A percentile compares a stretch with the other conserved stretches of the same genome.
These are phyloP conservation scores for Euproctis similis DNA, from an alignment of 2,888 invertebrate genomes.

Conservation along the genomic window DNA sequence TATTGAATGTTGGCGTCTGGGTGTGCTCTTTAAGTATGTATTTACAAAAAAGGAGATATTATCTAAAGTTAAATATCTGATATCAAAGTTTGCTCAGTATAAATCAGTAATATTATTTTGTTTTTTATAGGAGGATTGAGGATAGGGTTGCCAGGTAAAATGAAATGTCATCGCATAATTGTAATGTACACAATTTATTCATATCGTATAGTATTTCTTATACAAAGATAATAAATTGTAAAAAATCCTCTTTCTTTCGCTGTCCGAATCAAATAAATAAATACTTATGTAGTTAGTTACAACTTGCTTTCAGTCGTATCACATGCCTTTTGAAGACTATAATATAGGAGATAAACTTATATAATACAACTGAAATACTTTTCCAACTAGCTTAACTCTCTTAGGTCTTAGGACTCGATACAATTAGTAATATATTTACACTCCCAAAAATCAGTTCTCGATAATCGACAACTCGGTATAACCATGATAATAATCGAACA, in stretches of 20 bases:
- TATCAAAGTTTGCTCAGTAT: too few relatives aligned
- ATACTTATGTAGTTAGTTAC: conserved; percentile 54
- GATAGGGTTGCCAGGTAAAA: conserved; percentile 22
- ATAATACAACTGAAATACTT: conserved; percentile 49
- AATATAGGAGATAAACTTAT: conserved; percentile 49
- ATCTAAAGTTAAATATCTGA: too few relatives aligned
- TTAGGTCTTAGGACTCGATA: conserved; percentile 48
- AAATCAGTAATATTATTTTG: too few relatives aligned
- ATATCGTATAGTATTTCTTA: conserved; percentile 71
- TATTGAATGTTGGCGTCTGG: too few relatives aligned
- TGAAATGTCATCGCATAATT: conserved; percentile 53
- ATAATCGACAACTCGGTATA: conserved; percentile 15
- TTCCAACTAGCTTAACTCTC: conserved; percentile 47
- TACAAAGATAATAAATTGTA: conserved; percentile 76
- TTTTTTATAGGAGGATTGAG: not conserved
- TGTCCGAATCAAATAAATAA: conserved; percentile 72
- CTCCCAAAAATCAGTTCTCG: conserved; percentile 25
- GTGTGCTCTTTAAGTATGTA: too few relatives aligned
- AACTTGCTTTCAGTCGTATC: conserved; percentile 57
- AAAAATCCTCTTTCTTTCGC: conserved; percentile 67
- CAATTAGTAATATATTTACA: conserved; percentile 25
- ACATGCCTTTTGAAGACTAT: conserved; percentile 55
- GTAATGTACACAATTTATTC: conserved; percentile 75
- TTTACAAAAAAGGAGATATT: too few relatives aligned
- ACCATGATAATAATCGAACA: too few relatives aligned